Evolutionary conservation across 2,888 invertebrate species (phyloP), one percentile per base, ranked within the genome.

Genomic region (Mythimna ferrago): DNA sequence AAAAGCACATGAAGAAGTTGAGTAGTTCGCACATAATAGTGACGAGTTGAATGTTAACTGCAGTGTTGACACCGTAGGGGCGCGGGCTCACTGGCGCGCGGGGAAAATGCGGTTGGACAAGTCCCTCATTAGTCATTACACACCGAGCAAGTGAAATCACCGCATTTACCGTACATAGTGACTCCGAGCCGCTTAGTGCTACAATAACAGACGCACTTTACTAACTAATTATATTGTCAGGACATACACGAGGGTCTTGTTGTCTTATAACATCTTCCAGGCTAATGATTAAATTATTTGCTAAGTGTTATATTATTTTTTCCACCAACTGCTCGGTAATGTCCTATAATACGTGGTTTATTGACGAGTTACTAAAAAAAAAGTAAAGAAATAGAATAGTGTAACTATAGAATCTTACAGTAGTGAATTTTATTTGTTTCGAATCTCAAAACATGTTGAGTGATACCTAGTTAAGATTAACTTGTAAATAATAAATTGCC

Each of bases 71-170:
- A 66, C 66, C 35, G 44, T n/a, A 44, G 26, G 51, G 51, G 58
- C 21, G 66, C 57, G 44, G 16, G 26, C n/a, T 44, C 51, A 38
- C 6, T 14, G 75, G 38, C 44, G 21, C 41, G 10, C 38, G 6
- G 48, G 19, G 51, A 32, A 48, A 44, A 74, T 21, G 38, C n/a
- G n/a, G 54, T 54, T 60, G 21, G 60, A 67, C 67, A 76, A 60
- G 53, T 54, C 68, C 38, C 38, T 19, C n/a, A 16, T 60, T 10
- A 53, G 26, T 60, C 60, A 68, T 76, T 60, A 67, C 68, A 38
- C 68, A 26, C 6, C 44, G 26, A 26, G 7, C 69, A 54, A 69
- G 69, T 68, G 48, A 69, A 76, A 61, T 54, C 60, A 54, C 48
- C 38, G 38, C 60, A 32, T 48, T 67, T n/a, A 38, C 32, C 38